Evolutionary conservation across 2,888 invertebrate species (phyloP), one percentile per base, ranked within the genome.

Genomic region (Xiphydria camelus): DNA sequence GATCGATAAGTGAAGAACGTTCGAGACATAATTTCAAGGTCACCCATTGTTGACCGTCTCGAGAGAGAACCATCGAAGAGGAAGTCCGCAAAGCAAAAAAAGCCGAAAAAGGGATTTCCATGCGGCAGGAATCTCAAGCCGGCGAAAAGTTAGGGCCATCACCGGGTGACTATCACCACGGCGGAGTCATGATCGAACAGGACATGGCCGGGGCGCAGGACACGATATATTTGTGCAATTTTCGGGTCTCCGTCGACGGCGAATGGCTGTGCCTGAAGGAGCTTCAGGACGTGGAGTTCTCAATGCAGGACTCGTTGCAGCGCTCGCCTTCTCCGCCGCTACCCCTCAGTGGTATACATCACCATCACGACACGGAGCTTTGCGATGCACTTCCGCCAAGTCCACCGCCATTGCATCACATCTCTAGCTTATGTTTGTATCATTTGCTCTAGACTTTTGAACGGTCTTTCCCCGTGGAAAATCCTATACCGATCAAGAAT

Each of bases 201-300:
- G 87, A 87, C 64, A 87, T 88, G 84, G 87, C 88, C 62, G 91
- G 91, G 62, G 94, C 94, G 34, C 93, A 94, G 78, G 95, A 96
- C 76, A 96, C 95, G 45, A 94, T 96, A 68, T 96, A 96, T 78
- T 79, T 96, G 76, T 96, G 96, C 80, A 96, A 96, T 77, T 96
- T 96, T 77, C 89, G 96, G 45, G 96, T 96, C 4, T 94, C 94
- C 39, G 96, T 96, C 31, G 95, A 96, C 69, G 96, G 96, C 48
- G 96, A 96, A 76, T 96, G 96, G 96, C 82, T 96, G 47, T 96
- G 96, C 73, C 79, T 96, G 44, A 91, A 94, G 75, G 95, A 96
- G 76, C 79, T 96, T 48, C 91, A 94, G 65, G 95, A 96, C 76
- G 89, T 94, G 70, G 91, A 92, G 68, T 81, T 81, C 60, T 79